These are phyloP conservation scores for Scolanthus callimorphus DNA, from an alignment of 92 coral and sea anemone species.

Conservation along the genomic window DNA sequence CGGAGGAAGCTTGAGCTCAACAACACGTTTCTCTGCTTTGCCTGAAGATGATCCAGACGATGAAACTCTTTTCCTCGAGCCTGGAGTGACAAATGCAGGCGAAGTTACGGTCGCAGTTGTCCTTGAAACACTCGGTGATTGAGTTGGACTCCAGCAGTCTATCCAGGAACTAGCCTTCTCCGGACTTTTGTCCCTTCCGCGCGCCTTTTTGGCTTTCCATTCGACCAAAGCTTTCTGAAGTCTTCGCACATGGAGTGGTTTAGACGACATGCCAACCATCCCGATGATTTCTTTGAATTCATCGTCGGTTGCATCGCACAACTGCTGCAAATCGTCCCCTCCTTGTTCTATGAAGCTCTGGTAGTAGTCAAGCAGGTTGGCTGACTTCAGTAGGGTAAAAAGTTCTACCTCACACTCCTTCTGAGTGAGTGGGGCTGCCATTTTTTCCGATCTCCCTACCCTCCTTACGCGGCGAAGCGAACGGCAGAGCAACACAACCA, in stretches of 20 bases:
- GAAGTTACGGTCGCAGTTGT: constrained; percentile 36
- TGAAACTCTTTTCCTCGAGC: constrained; percentile 58
- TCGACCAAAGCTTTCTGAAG: constrained; percentile 97
- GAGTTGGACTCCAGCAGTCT: constrained; percentile 88
- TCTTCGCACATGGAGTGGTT: constrained; percentile 96
- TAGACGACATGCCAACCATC: constrained; percentile 99
- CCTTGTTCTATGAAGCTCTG: constrained; percentile 92
- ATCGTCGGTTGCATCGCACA: constrained; percentile 97
- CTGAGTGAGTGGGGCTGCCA: constrained; percentile 86
- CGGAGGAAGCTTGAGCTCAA: constrained; percentile 94
- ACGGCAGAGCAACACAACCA: constrained; percentile 49
- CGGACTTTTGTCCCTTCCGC: constrained; percentile 49
- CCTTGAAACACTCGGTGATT: constrained; percentile 59
- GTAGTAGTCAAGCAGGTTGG: constrained; percentile 96
- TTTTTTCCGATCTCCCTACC: constrained; percentile 87
- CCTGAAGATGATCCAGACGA: constrained; percentile 45
- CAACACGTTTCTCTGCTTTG: constrained; percentile 75
- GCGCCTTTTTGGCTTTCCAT: constrained; percentile 79
- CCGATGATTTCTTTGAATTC: constrained; percentile 95
- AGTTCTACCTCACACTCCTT: constrained; percentile 98
- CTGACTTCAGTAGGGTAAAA: constrained; percentile 84
- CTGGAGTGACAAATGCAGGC: constrained; percentile 31
- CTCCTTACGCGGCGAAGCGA: constrained; percentile 65
- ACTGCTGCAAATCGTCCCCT: constrained; percentile 94
- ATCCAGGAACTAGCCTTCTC: constrained; percentile 85